Evolutionary conservation across 2,113 vertebrate genomes (phyloP).

Genomic region (Scortum barcoo): DNA sequence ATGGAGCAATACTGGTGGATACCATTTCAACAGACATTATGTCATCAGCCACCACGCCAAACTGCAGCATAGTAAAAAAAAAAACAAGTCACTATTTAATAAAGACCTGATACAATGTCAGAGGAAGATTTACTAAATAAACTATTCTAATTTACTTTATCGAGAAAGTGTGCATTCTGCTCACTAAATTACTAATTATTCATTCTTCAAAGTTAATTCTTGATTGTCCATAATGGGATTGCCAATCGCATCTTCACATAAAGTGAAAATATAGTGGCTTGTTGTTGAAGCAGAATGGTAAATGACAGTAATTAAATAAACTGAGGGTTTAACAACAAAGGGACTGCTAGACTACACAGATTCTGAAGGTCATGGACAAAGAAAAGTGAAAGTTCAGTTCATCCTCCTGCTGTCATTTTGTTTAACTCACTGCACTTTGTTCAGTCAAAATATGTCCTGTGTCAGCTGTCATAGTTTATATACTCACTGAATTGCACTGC

Average conservation of each 20-base stretch:
- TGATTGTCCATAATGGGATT: background rate
- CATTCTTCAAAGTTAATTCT: background rate
- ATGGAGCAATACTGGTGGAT: background rate
- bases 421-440: background rate
- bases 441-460: background rate
- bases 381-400: background rate
- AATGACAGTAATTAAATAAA: background rate
- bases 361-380: background rate
- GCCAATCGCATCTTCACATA: background rate
- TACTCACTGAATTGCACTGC: background rate
- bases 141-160: too few relatives aligned
- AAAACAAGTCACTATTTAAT: background rate
- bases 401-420: background rate
- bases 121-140: background rate
- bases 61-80: background rate
- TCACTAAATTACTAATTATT: background rate
- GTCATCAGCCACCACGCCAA: background rate
- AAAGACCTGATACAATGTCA: background rate
- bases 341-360: background rate
- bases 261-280: background rate
- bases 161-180: background rate
- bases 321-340: background rate
- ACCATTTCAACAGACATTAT: background rate
- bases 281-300: background rate
- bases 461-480: background rate